Base-by-base conservation (phyloP, 2,113 vertebrate species). In the Thinocorus orbignyianus region DNA sequence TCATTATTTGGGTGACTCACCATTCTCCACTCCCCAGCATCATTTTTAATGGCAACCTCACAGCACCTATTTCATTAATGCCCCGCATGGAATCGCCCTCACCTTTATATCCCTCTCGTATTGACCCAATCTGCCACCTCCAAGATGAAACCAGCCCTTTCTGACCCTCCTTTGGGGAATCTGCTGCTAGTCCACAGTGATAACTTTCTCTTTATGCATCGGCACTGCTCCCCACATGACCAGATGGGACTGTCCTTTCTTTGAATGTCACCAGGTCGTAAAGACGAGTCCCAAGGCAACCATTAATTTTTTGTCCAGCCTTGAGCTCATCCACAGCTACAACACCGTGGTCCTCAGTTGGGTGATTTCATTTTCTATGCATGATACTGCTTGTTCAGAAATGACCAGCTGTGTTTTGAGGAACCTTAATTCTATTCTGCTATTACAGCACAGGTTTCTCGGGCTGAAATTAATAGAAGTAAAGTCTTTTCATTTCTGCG, bases 201-300 rank as follows among this genome's bases (percentile, higher is more conserved):
- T 7, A 74, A 44, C 22, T 77, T 64, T 25, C 55, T n/a, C 41
- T 70, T 90, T 81, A 60, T 72, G 35, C 66, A 52, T 9, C 1
- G 0, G 70, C 92, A 73, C 62, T 39, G 48, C 70, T 82, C 85
- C 90, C 60, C 42, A 83, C 73, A 57, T 5, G 69, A 46, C 78
- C 91, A 95, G 84, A 87, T 91, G 90, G 77, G 93, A 54, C 70
- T 76, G 48, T 77, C 28, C 49, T 91, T 76, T 72, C 73, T 77
- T 35, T 69, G 49, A 92, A 87, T 91, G 77, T 44, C 94, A 72
- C 66, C 65, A 20, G 37, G 42, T 61, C 68, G 61, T 77, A 68
- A 84, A 79, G 70, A 69, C 20, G 1, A 1, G 78, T 82, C 91
- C 78, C 87, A 81, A 77, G 57, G 61, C 58, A 85, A 44, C 57